These are phyloP conservation scores for Agraylea sexmaculata DNA, from an alignment of 1,140 invertebrate species.

Conservation along the genomic window DNA sequence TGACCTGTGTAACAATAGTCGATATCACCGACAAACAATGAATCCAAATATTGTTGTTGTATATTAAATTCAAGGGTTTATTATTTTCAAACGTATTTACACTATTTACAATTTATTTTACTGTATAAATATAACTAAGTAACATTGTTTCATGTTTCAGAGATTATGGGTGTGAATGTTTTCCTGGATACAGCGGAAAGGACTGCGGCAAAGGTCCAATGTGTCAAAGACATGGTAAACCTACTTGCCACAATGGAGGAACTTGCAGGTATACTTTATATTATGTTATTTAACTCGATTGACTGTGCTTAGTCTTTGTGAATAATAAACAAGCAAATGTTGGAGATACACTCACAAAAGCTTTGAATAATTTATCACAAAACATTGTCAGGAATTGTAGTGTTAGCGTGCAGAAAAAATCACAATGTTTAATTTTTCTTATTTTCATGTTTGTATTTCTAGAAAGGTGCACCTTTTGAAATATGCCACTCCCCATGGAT, in stretches of 20 bases:
- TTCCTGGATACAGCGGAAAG: constrained; percentile 55
- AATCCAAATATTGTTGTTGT: no score
- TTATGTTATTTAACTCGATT: constrained; percentile 7
- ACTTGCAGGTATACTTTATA: constrained; percentile 56
- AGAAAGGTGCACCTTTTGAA: no score
- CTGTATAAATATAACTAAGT: constrained; percentile 2
- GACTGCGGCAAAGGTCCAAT: constrained; percentile 62
- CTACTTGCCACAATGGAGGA: constrained; percentile 62
- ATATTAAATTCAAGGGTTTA: no score
- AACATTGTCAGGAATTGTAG: no score
- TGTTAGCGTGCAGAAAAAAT: no score
- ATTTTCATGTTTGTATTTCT: no score
- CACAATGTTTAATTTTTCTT: no score
- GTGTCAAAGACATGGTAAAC: constrained; percentile 47
- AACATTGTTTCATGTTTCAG: constrained; percentile 33
- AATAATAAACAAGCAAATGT: neutral
- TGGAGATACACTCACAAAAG: neutral
- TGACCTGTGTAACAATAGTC: no score
- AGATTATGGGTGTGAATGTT: constrained; percentile 57
- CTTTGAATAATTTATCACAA: no score
- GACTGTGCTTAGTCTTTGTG: neutral
- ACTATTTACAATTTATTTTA: neutral
- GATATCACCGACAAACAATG: no score
- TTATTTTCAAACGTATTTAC: no score
- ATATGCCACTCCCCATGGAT: no score